Conservation (phyloP, 2,888 invertebrate genomes). For the Melieria picta region DNA sequence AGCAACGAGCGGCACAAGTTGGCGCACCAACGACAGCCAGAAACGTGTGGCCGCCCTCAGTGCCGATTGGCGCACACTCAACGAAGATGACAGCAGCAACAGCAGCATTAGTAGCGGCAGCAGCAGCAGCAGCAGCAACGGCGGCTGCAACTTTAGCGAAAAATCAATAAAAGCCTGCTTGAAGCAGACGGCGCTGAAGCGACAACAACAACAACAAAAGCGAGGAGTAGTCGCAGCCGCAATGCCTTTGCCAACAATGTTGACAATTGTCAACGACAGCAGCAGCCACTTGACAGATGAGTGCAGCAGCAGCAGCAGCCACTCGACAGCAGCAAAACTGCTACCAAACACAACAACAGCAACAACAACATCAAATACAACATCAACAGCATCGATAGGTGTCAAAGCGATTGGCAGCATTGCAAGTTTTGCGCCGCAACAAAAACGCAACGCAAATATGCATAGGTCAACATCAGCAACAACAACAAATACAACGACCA, state of each 20-base stretch:
- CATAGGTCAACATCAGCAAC: conserved; percentile 4
- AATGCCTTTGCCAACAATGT: not conserved
- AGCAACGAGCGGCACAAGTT: not conserved
- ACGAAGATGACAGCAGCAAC: conserved; percentile 9
- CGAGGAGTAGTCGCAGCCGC: not conserved
- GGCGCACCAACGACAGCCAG: not conserved
- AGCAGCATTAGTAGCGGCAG: conserved; percentile 21
- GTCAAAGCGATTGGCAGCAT: not conserved
- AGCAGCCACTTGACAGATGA: not conserved
- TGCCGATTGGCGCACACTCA: conserved; percentile 15
- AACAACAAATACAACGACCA: conserved; percentile 1
- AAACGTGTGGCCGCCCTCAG: conserved; percentile 4
- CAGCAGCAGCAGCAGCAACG: conserved; percentile 22
- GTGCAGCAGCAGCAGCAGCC: conserved; percentile 9
- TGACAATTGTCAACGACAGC: not conserved
- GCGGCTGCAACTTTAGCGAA: conserved; percentile 13
- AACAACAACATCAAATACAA: not conserved
- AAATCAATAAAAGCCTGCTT: conserved; percentile 8
- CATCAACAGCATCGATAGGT: not conserved
- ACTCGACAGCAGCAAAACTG: conserved; percentile 3
- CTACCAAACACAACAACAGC: not conserved
- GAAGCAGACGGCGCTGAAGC: not conserved
- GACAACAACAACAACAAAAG: not conserved
- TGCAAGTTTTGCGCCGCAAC: too few species aligned
- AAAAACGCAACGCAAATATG: too few species aligned